Conservation (phyloP, 2,113 vertebrate species). For the Bufo gargarizans region DNA sequence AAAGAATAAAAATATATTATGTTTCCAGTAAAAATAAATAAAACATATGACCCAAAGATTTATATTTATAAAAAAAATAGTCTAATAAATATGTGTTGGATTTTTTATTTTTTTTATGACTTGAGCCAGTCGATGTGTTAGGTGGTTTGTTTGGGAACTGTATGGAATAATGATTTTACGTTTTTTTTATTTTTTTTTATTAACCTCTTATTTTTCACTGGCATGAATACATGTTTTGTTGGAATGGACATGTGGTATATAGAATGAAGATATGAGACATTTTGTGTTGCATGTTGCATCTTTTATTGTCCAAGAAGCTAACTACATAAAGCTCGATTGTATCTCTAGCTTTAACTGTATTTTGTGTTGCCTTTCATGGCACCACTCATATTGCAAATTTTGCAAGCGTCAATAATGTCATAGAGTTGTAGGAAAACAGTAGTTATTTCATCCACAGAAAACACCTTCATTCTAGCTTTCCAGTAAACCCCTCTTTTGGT, state of each 20-base stretch:
- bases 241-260: not conserved
- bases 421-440: not conserved
- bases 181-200: not conserved
- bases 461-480: not conserved
- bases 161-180: not conserved
- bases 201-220: not conserved
- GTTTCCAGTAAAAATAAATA: not conserved
- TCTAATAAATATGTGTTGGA: not conserved
- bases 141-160: not conserved
- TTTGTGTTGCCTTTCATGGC: not conserved
- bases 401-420: not conserved
- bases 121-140: not conserved
- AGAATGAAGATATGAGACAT: not conserved
- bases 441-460: not conserved
- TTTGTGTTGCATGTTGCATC: not conserved
- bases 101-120: not conserved
- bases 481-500: not conserved
- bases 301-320: not conserved
- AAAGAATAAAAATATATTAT: not conserved
- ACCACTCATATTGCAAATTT: not conserved
- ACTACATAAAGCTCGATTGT: not conserved
- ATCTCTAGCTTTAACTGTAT: not conserved
- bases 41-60: not conserved
- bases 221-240: constrained; percentile 4
- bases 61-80: not conserved